Base-by-base conservation (phyloP, 2,797 vertebrate genomes). In the Hydrophis major region DNA sequence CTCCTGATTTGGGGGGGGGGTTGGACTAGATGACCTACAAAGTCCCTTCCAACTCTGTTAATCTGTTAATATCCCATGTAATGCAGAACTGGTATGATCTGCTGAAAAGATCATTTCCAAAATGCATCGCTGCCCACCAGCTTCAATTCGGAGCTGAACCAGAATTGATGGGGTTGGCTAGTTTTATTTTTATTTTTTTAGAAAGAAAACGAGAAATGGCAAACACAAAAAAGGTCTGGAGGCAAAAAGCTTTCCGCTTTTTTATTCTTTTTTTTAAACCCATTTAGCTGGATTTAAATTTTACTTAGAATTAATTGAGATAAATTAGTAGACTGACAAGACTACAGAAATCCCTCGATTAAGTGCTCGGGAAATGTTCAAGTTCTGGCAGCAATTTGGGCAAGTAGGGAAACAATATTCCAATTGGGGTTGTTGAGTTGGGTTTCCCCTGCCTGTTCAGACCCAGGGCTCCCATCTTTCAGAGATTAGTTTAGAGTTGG, bases 271-370 rank as follows among this genome's bases (percentile, higher is more conserved):
- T 59, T 97, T 97, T 97, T 97, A 97, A 98, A 97, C 97, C 96
- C 50, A 97, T 98, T 97, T 98, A 97, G 96, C 96, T 97, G 98
- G 96, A 98, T 98, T 97, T 98, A 97, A 97, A 98, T 98, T 97
- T 98, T 97, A 98, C 97, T 97, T 97, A 97, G 97, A 98, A 95
- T 96, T 98, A 98, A 98, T 98, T 97, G 97, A 96, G 96, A 97
- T 97, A 97, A 97, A 98, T 98, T 98, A 98, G 98, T 97, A 97
- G 94, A 97, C 97, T 97, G 97, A 97, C 97, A 97, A 97, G 98
- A 97, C 97, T 96, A 96, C 95, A 92, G 92, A 97, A 98, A 97
- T 97, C 97, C 97, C 97, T 98, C 97, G 96, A 97, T 98, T 98
- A 97, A 78, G 96, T 96, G 96, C 96, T 97, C 94, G 97, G 97